Conservation (phyloP, 1,140 invertebrate genomes). For the Heliconius congener region DNA sequence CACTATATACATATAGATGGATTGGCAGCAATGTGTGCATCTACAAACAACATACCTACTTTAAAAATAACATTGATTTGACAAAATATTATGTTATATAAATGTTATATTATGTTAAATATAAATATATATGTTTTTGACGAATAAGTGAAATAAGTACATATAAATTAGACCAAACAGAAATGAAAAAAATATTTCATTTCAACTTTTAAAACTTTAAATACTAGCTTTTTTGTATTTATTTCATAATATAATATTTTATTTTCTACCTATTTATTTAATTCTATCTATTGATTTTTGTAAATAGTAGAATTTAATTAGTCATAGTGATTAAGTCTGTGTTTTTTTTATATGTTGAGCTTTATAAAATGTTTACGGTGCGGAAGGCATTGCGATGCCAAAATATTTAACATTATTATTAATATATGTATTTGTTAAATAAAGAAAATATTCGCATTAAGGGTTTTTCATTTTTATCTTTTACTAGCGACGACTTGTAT, state of each 20-base stretch:
- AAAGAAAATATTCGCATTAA: slow-evolving; percentile 61
- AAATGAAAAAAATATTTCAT: background rate
- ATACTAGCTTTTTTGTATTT: background rate
- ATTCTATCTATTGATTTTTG: background rate
- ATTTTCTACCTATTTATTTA: background rate
- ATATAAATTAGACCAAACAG: no score
- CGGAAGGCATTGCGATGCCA: slow-evolving; percentile 53
- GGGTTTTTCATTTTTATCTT: slow-evolving; percentile 27
- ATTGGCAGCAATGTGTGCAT: no score
- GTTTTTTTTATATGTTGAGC: slow-evolving; percentile 51
- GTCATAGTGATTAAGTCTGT: slow-evolving; percentile 3
- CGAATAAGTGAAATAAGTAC: no score
- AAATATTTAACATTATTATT: slow-evolving; percentile 40
- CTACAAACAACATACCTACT: no score
- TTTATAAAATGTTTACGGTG: slow-evolving; percentile 63
- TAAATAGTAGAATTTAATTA: slow-evolving; percentile 3
- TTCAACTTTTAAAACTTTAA: background rate
- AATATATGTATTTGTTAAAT: slow-evolving; percentile 57
- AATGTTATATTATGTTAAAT: no score
- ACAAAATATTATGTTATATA: no score
- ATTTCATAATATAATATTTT: background rate
- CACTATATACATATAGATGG: no score
- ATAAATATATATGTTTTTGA: no score
- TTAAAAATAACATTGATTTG: no score
- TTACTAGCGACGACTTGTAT: background rate